phyloP scores from a whole-genome alignment of 1,140 invertebrate genomes.

The Wasmannia auropunctata region DNA sequence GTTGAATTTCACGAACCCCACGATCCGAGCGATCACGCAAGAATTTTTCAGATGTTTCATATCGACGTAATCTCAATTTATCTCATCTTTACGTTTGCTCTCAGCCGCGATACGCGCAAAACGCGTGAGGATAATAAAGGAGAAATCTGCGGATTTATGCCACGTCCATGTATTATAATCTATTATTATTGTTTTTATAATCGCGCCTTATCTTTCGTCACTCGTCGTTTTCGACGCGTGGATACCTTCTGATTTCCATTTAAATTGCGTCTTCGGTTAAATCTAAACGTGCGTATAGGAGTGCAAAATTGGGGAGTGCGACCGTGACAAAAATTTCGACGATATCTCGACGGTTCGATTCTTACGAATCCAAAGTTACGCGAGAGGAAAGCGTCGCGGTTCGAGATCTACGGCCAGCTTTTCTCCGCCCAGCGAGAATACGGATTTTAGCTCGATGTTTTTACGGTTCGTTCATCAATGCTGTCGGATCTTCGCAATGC shows the following conservation, averaged over 20 bases:
- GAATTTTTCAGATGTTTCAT: background rate
- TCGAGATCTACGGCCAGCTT: background rate
- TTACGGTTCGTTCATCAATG: background rate
- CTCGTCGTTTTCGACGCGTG: background rate
- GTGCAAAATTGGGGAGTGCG: too few species aligned
- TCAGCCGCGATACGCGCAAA: background rate
- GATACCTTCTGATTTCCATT: too few species aligned
- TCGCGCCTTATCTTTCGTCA: background rate
- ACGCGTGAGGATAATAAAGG: background rate
- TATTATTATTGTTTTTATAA: background rate
- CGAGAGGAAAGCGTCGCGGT: background rate
- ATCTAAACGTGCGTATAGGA: too few species aligned
- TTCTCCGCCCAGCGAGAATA: background rate
- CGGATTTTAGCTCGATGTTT: background rate
- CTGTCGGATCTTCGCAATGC: slow-evolving; percentile 33
- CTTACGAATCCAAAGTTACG: background rate
- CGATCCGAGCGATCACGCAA: background rate
- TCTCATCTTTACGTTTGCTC: background rate
- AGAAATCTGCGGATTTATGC: background rate
- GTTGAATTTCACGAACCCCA: background rate
- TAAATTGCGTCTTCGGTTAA: too few species aligned
- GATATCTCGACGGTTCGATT: too few species aligned
- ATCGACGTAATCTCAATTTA: background rate
- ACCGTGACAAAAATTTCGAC: too few species aligned
- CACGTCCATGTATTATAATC: background rate